Evolutionary conservation across 2,113 vertebrate species (phyloP), one percentile per base, ranked within the genome.

Genomic region (Pelodiscus sinensis): DNA sequence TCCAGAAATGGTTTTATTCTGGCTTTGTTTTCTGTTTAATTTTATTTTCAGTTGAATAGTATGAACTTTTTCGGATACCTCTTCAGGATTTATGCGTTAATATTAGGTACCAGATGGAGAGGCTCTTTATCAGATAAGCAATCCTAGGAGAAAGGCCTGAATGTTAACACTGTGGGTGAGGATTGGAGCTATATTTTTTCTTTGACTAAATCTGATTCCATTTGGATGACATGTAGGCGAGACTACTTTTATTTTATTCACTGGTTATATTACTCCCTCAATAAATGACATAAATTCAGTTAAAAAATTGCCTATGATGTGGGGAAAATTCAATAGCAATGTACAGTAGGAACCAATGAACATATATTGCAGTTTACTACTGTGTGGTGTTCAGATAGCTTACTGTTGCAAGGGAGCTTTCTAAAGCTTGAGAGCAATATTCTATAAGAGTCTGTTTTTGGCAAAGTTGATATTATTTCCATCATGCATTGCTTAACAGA

Each of bases 1-100:
- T 82, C 88, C 85, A 58, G 25, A 87, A 97, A 95, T 52, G 50
- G 12, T 91, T 88, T 95, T 96, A 88, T 92, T 88, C 57, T 96
- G 29, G 62, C 79, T 95, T 95, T 82, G 87, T 91, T 84, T 93
- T 92, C 89, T 92, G 68, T 85, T 96, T 86, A 94, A 96, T 96
- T 93, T 81, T 88, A 56, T 90, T 96, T 94, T 95, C 78, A 88
- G 79, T 94, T 90, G 86, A 96, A 96, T 88, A 94, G 87, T 50
- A 65, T 91, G 90, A 96, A 96, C 84, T 95, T 97, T 96, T 92
- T 68, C 85, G 94, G 92, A 92, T 95, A 89, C 52, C 82, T 95
- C 94, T 89, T 83, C 95, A 55, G 55, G 88, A 96, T 97, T 97
- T 97, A 93, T 97, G 94, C 79, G 93, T 97, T 97, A 97, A 97